Base-by-base conservation (phyloP, 92 coral and sea anemone genomes). In the Siderastrea siderea region DNA sequence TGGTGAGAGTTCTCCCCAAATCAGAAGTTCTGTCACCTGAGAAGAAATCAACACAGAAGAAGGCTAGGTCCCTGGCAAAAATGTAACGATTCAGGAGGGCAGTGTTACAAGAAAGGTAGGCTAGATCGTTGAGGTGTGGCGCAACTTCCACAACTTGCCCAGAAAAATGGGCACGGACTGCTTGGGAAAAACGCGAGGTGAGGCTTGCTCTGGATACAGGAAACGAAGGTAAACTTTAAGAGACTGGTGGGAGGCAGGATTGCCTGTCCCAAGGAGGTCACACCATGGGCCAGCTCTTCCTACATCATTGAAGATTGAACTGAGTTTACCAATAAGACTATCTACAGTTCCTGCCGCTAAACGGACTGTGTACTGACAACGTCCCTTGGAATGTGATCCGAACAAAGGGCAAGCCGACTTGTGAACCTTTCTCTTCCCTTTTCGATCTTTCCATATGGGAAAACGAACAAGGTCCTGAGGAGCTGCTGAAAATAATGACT, bases 1-100 rank as follows among this genome's bases (percentile, higher is more conserved):
- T 73, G 16, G 74, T 84, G 50, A 71, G 51, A 53, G 78, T 50
- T 51, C 74, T 76, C 3, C 83, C 74, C 13, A 67, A 47, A 38
- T 84, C 83, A 54, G 88, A 84, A 50, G 58, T 74, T 57, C 88
- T 65, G 49, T 84, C 74, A 0, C 88, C 83, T 3, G 83, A 74
- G 81, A 55, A 52, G 60, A 84, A 75, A 46, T 74, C 74, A 60
- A 57, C 14, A 47, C 88, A 84, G 50, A 84, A 75, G 51, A 84
- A 84, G 26, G 83, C 88, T 16, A 68, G 54, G 15, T 84, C 89
- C 3, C 83, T 2, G 5, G 60, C 85, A 45, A 71, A 75, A 7
- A 84, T 54, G 73, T 71, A 75, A 2, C 89, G 19, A 17, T 74
- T 57, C 3, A 47, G 47, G 59, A 58, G 48, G 38, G 71, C 5